Base-by-base conservation (phyloP, 2,888 invertebrate genomes). In the Nymphalis c-album region DNA sequence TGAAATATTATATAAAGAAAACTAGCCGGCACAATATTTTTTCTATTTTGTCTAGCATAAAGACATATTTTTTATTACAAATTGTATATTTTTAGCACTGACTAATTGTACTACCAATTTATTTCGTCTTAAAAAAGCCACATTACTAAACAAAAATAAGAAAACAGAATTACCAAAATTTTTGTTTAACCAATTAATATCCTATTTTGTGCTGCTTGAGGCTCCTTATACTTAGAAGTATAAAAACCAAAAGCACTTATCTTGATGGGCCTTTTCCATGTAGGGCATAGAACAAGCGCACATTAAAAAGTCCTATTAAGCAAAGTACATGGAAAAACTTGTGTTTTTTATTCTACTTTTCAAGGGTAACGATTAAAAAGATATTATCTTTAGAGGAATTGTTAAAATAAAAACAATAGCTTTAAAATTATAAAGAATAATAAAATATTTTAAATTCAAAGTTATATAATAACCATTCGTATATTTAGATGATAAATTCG, bases 241-340 rank as follows among this genome's bases (percentile, higher is more conserved):
- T 68, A 70, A 71, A 72, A 73, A 69, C 69, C 62, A 48, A 60
- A 67, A 65, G 61, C 60, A 68, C 67, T 68, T 70, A 74, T 71
- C 71, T 73, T 67, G 71, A 71, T 71, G 63, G 59, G 68, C 60
- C 68, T 58, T 65, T 57, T 45, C 74, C 71, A 68, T 71, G 59
- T 69, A 67, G 48, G 69, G 70, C 60, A 35, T 18, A 50, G 50
- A 51, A 60, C 59, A 63, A 67, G 69, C 60, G 60, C 68, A 57
- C 68, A 70, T 71, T 70, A 62, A 68, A 69, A 70, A 61, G 50
- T 68, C 67, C 62, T 60, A 61, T 63, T 63, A 68, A 53, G 26
- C 63, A 55, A 57, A 40, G 60, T 51, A 60, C 50, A 22, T 57
- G 46, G 60, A 68, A 63, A 63, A 63, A 20, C 22, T n/a, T 22